Base-by-base conservation (phyloP, 2,113 vertebrate species). In the Recurvirostra avosetta region DNA sequence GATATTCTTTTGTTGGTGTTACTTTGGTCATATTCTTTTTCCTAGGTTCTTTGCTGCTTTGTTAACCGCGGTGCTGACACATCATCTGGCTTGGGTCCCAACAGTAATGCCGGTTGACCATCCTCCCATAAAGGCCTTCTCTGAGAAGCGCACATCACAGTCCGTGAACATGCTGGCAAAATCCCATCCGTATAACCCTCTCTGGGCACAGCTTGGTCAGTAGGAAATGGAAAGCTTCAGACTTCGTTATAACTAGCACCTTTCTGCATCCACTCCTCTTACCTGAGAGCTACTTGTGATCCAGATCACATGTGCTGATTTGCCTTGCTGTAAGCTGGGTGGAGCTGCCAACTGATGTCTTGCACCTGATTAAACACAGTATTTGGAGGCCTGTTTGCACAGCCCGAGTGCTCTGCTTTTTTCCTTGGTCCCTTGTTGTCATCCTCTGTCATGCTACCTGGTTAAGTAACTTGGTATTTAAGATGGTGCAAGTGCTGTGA, bases 131-230 rank as follows among this genome's bases (percentile, higher is more conserved):
- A 99, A 97, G 94, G 96, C 98, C 71, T 98, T 98, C 96, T 98
- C 98, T 2, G 98, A 98, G 97, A 99, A 99, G 83, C 98, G 98
- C 16, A 98, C 98, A 19, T 99, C 99, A 3, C 98, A 98, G 76
- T 98, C 98, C 4, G 98, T 99, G 86, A 98, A 98, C 95, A 96
- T 97, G 90, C 97, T 99, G 96, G 98, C 98, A 83, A 99, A 99
- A 95, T 99, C 99, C 7, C 99, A 99, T 80, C 99, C 99, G 0
- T 99, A 99, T 56, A 99, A 99, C 75, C 98, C 99, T 72, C 98
- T 99, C 65, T 99, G 99, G 99, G 99, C 99, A 53, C 99, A 99
- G 80, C 98, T 99, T 84, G 98, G 99, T 99, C 65, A 98, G 98
- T 98, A 92, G 38, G 36, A 89, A 30, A 58, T 34, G 16, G 41